Evolutionary conservation across 2,888 invertebrate species (phyloP), one percentile per base, ranked within the genome.

Genomic region (Papilio protenor): DNA sequence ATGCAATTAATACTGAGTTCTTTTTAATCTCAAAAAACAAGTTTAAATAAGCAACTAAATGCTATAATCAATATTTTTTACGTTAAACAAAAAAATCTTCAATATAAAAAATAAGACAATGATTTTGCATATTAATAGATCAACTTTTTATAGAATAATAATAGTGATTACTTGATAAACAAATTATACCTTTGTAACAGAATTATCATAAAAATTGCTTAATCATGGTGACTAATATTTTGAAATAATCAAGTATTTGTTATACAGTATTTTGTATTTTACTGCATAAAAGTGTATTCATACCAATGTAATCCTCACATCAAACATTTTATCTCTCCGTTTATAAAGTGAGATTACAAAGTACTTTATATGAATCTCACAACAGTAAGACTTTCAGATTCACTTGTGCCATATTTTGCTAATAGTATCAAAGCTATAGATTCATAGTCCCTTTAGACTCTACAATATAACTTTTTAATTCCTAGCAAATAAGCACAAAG

Each of bases 1-100:
- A 61, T 61, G 61, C 61, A 61, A 61, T 61, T 61, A 61, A 61
- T 61, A 61, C 61, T 61, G 61, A 61, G 6, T 27, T 59, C 14
- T 23, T 27, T 23, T 61, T 12, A 64, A 64, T 33, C 21, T 21
- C 21, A 64, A 33, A 11, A 33, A 59, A 23, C 3, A 12, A 59
- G 21, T 8, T 59, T 52, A 52, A 16, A 18, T 6, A 52, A 52
- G 18, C 16, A 52, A 52, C 18, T 52, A 52, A 52, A 18, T 52
- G 18, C 52, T 52, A 52, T 5, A 16, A 14, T 47, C 14, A 6
- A 16, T 49, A 16, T 49, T 49, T 16, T 49, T n/a, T 57, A n/a
- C 1, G 10, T 57, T n/a, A 8, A 59, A 57, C n/a, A 59, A 3
- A 59, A 11, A 59, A 2, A 59, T 12, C 11, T 5, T 21, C 21